phyloP scores from a whole-genome alignment of 2,113 vertebrate genomes.

The Pseudorasbora parva region DNA sequence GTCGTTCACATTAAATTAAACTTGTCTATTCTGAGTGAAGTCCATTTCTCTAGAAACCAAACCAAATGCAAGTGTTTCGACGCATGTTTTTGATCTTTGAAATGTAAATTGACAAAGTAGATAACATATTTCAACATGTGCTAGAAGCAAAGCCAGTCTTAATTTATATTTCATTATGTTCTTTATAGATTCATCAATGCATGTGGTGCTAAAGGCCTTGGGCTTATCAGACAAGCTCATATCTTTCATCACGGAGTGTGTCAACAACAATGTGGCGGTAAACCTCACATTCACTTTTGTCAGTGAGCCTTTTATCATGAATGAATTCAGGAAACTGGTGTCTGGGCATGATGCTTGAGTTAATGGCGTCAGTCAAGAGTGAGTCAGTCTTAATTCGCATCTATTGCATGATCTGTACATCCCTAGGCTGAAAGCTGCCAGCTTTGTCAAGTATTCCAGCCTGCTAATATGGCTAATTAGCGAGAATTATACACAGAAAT shows the following conservation, averaged over 20 bases:
- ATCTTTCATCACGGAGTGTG: slow-evolving; percentile 78
- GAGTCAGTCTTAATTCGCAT: slow-evolving; percentile 63
- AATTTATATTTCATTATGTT: background rate
- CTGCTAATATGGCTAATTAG: slow-evolving; percentile 61
- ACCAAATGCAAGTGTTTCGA: slow-evolving; percentile 3
- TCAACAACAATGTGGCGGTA: slow-evolving; percentile 84
- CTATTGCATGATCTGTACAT: slow-evolving; percentile 65
- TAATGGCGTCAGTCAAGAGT: slow-evolving; percentile 68
- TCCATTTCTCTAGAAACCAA: background rate
- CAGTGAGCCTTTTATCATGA: slow-evolving; percentile 4
- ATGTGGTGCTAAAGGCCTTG: slow-evolving; percentile 82
- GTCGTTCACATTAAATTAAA: background rate
- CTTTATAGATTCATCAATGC: slow-evolving; percentile 84
- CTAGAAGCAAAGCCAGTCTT: background rate
- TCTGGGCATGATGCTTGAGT: slow-evolving; percentile 40
- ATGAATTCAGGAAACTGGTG: slow-evolving; percentile 4
- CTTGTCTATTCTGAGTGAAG: background rate
- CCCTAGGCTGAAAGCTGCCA: slow-evolving; percentile 52
- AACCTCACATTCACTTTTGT: background rate
- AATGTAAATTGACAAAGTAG: background rate
- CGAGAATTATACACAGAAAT: slow-evolving; percentile 54
- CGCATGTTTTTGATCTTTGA: background rate
- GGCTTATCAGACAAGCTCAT: slow-evolving; percentile 82
- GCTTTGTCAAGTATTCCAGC: slow-evolving; percentile 56
- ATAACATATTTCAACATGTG: background rate